These are phyloP conservation scores for Cosmia trapezina DNA, from an alignment of 2,888 invertebrate genomes.

Conservation along the genomic window DNA sequence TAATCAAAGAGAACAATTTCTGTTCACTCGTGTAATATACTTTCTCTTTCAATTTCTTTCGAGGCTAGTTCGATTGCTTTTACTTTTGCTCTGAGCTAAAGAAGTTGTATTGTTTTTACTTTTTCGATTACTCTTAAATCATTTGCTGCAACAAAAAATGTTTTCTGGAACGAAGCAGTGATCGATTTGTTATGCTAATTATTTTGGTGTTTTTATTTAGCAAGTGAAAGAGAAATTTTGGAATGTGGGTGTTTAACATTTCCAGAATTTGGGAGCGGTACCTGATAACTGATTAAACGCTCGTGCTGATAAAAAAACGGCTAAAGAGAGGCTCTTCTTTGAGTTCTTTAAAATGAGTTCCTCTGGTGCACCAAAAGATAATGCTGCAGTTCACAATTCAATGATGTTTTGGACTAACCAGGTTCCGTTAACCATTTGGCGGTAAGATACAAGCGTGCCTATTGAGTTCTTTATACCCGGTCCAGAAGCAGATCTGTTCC, in stretches of 20 bases:
- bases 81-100: constrained; percentile 70
- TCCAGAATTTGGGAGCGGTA: constrained; percentile 11
- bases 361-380: not conserved
- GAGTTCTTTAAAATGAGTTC: not conserved
- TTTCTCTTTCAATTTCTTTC: constrained; percentile 73
- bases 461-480: not conserved
- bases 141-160: constrained; percentile 59
- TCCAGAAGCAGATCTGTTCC: not conserved
- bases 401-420: not conserved
- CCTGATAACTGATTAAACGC: not conserved
- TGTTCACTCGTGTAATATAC: constrained; percentile 69
- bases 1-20: constrained; percentile 72
- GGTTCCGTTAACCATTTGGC: not conserved
- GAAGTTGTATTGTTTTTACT: constrained; percentile 72
- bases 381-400: not conserved
- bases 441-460: not conserved
- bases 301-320: not conserved
- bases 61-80: constrained; percentile 73
- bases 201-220: constrained; percentile 42
- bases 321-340: not conserved
- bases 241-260: constrained; percentile 29
- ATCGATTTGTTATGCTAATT: constrained; percentile 56
- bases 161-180: constrained; percentile 30
- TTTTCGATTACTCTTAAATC: constrained; percentile 70
- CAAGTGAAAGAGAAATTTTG: constrained; percentile 36